Conservation (phyloP, 2,113 vertebrate species). For the Serinus canaria region DNA sequence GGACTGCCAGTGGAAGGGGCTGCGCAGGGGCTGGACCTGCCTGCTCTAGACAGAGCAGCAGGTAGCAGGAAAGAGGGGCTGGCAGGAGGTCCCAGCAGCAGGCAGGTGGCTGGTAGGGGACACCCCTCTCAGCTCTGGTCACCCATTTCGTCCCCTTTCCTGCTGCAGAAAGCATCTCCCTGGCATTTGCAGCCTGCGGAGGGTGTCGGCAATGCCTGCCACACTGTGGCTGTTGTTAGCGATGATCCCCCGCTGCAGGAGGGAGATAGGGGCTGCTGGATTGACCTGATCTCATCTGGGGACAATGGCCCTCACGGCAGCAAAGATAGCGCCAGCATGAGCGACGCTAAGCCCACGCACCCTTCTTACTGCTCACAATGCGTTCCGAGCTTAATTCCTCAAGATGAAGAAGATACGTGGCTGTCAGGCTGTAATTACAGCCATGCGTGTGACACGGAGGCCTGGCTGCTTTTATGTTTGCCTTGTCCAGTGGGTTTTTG, state of each 20-base stretch:
- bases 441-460: background rate
- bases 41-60: background rate
- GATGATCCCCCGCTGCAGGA: constrained; percentile 20
- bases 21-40: background rate
- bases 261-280: constrained; percentile 4
- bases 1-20: background rate
- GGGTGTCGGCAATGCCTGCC: background rate
- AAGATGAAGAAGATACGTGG: constrained; percentile 48
- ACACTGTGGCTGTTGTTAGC: background rate
- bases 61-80: background rate
- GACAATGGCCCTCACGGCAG: constrained; percentile 33
- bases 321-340: background rate
- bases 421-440: constrained; percentile 53
- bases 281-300: constrained; percentile 45
- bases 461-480: background rate
- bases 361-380: constrained; percentile 42
- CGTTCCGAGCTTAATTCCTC: constrained; percentile 36
- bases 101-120: background rate
- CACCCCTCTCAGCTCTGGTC: fast-evolving
- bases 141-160: fast-evolving
- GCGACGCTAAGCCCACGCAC: constrained; percentile 25
- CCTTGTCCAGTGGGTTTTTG: background rate
- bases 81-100: background rate
- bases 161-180: background rate
- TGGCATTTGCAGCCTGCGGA: fast-evolving